Evolutionary conservation across 2,888 invertebrate species (phyloP), one percentile per base, ranked within the genome.

Genomic region (Neoscelio sp.): DNA sequence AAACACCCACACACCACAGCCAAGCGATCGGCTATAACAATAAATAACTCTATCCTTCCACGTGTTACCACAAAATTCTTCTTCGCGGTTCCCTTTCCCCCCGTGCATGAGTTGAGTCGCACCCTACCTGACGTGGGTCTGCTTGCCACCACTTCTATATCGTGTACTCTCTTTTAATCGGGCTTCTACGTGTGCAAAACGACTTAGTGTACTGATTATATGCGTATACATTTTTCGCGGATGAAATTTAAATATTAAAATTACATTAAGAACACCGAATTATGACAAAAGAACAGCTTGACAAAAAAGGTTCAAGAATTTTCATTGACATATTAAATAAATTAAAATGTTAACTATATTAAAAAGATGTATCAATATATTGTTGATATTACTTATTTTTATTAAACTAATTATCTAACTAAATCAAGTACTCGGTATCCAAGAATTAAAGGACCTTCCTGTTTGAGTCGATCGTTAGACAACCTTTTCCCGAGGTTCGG

Each of bases 21-120:
- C 80, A 80, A 82, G 83, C 85, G 84, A 83, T 80, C 85, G 86
- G 86, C 88, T 86, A 89, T 89, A 89, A 89, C 89, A 88, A 89
- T 89, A 89, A 89, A 89, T 89, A 89, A 89, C 88, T 87, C 86
- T 86, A 87, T 87, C 87, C 87, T 87, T 87, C 86, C 88, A 87
- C 87, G 89, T 87, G 87, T 88, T 87, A 85, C 86, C 84, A 84
- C 86, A 84, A 83, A 84, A 88, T 87, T 85, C 87, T 84, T 83
- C 82, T 80, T 84, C 84, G 83, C 85, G 85, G 83, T 85, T 82
- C 83, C 84, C 83, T 83, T 82, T 83, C 82, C 80, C 74, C 54
- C 48, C 10, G 35, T 23, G 50, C 35, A 33, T 35, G 52, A 64
- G 50, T 28, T 17, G 18, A 70, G 78, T 75, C 71, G 78, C 70